Conservation (phyloP, 2,113 vertebrate genomes). For the Sander vitreus region DNA sequence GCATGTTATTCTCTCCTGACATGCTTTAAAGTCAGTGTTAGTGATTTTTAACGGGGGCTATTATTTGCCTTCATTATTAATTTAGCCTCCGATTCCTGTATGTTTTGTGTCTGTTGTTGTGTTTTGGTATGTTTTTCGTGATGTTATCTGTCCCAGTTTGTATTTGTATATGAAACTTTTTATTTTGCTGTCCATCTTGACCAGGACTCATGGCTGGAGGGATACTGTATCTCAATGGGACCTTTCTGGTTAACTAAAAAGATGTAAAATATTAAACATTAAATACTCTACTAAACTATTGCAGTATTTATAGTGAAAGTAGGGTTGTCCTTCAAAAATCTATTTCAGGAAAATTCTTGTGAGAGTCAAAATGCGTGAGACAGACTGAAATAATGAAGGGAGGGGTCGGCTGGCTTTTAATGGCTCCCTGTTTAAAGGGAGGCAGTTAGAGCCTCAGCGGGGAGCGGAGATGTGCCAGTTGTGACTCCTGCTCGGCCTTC, state of each 20-base stretch:
- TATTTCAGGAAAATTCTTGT: not conserved
- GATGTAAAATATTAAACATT: not conserved
- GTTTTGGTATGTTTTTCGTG: too few relatives aligned
- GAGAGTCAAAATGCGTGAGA: not conserved
- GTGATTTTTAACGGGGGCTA: too few relatives aligned
- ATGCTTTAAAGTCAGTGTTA: too few relatives aligned
- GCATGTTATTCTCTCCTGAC: not conserved
- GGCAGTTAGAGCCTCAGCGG: slow-evolving; percentile 59
- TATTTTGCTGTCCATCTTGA: too few relatives aligned
- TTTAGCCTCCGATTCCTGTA: too few relatives aligned
- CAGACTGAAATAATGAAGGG: slow-evolving; percentile 26
- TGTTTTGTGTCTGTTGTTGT: too few relatives aligned
- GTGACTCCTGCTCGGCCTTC: slow-evolving; percentile 64
- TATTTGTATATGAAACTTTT: too few relatives aligned
- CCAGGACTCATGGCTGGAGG: too few relatives aligned
- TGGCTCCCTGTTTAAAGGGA: slow-evolving; percentile 52
- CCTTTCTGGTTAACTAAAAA: too few relatives aligned
- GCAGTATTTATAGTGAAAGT: not conserved
- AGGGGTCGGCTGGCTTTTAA: slow-evolving; percentile 43
- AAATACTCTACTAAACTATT: not conserved
- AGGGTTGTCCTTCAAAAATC: slow-evolving; percentile 24
- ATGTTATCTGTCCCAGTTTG: too few relatives aligned
- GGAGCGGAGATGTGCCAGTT: slow-evolving; percentile 59
- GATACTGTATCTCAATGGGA: too few relatives aligned
- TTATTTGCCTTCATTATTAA: too few relatives aligned